phyloP scores from a whole-genome alignment of 2,113 vertebrate genomes.

The Poeciliopsis retropinna region DNA sequence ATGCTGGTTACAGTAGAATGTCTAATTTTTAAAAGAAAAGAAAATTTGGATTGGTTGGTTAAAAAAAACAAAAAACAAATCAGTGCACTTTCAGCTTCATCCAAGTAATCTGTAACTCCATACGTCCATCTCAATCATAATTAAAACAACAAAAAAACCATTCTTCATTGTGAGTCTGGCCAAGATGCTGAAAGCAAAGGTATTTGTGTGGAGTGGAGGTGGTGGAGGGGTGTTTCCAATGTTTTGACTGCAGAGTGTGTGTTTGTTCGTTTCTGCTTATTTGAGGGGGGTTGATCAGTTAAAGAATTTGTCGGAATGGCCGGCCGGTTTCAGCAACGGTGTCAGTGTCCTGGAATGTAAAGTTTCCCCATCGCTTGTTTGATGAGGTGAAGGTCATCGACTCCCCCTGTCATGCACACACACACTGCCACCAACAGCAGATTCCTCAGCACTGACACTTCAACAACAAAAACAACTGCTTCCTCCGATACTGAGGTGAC shows the following conservation, averaged over 20 bases:
- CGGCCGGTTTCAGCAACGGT: conserved; percentile 34
- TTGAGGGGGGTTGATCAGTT: neutral
- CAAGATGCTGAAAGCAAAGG: neutral
- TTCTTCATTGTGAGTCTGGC: neutral
- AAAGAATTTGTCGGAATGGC: conserved; percentile 50
- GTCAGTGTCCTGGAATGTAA: conserved; percentile 67
- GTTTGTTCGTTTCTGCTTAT: neutral
- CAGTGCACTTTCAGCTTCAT: neutral
- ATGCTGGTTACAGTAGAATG: too few species aligned
- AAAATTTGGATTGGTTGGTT: neutral
- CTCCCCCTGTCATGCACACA: conserved; percentile 3
- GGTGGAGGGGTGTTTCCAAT: conserved; percentile 2
- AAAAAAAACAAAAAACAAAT: neutral
- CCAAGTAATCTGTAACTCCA: neutral
- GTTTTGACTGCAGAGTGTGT: conserved; percentile 27
- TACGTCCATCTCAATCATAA: neutral
- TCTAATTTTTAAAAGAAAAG: neutral
- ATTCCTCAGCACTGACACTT: conserved; percentile 63
- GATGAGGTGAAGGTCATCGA: conserved; percentile 17
- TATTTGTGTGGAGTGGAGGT: neutral
- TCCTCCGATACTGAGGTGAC: conserved; percentile 71
- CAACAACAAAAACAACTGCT: conserved; percentile 71
- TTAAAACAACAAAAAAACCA: neutral
- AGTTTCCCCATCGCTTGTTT: conserved; percentile 41
- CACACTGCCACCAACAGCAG: conserved; percentile 34